phyloP scores from a whole-genome alignment of 2,113 vertebrate genomes.

The Emydocephalus ijimae region DNA sequence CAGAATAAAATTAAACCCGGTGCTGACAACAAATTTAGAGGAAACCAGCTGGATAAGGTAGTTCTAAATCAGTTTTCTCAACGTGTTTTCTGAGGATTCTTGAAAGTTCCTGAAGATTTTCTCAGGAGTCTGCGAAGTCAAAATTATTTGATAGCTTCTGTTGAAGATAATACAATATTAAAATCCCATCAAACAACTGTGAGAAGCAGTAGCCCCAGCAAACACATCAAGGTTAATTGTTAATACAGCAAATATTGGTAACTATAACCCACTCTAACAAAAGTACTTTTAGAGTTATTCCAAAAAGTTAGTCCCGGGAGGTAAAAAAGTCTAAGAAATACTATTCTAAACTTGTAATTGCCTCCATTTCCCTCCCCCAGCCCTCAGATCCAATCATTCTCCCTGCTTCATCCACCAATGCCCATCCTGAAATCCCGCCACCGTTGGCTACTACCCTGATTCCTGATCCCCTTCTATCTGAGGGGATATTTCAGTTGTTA shows the following conservation, averaged over 20 bases:
- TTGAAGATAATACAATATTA: not conserved
- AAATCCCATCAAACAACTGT: not conserved
- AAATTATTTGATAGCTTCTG: not conserved
- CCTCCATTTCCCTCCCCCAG: not conserved
- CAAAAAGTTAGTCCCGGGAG: not conserved
- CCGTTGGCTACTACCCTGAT: not conserved
- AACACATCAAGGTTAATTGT: not conserved
- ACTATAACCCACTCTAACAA: not conserved
- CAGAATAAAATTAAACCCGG: not conserved
- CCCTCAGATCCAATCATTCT: not conserved
- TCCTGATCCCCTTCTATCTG: not conserved
- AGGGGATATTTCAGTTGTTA: not conserved
- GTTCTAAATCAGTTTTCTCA: not conserved
- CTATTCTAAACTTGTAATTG: not conserved
- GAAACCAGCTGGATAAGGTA: not conserved
- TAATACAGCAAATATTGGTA: not conserved
- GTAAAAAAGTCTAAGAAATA: not conserved
- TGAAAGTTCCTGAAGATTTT: not conserved
- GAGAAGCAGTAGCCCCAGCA: not conserved
- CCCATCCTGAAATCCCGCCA: not conserved
- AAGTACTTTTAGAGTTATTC: not conserved
- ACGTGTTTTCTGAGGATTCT: not conserved
- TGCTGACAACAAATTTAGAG: not conserved
- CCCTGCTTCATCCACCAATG: not conserved
- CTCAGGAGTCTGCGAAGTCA: not conserved